Base-by-base conservation (phyloP, 2,113 vertebrate species). In the Larimichthys crocea region DNA sequence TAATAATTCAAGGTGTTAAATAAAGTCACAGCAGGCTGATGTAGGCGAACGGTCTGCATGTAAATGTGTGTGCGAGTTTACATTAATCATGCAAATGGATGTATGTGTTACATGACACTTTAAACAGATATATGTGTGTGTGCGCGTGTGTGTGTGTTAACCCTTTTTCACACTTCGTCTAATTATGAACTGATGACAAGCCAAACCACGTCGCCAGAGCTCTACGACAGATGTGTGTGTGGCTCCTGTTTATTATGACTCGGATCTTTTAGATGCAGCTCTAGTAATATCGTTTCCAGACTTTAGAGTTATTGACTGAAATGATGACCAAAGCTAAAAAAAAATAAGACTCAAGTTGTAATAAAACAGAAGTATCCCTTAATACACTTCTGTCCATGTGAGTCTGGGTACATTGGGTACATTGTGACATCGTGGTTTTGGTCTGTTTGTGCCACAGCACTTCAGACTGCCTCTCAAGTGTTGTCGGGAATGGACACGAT, bases 11-110 rank as follows among this genome's bases (percentile, higher is more conserved):
- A 65, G 44, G 55, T 49, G 57, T 82, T 44, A 20, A 50, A 74
- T 61, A 11, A 29, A 61, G 53, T 12, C 31, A 5, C 53, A 52
- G 24, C 24, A 48, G 10, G 49, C 49, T 14, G 40, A 10, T 46
- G 53, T 12, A 22, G 57, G 73, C 6, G 12, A 19, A 10, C 10
- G 16, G 29, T 10, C 3, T 62, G 76, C 14, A 53, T 75, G 31
- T 52, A 14, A 50, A 31, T 31, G 35, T 53, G 46, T 52, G 29
- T 62, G 29, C 65, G 73, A 55, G 10, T 73, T 60, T 64, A 42
- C 59, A 76, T 76, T 71, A 56, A 62, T 55, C 57, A 79, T 6
- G 76, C 55, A 61, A 48, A 72, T 42, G 14, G 6, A 20, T 40
- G 53, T 49, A 29, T 31, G 50, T 65, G 22, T 5, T 46, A 9